A percentile compares a stretch with the other conserved stretches of the same genome.
Evolutionary conservation across 2,797 vertebrate genomes (phyloP).

Genomic region (Cichlasoma orientale): DNA sequence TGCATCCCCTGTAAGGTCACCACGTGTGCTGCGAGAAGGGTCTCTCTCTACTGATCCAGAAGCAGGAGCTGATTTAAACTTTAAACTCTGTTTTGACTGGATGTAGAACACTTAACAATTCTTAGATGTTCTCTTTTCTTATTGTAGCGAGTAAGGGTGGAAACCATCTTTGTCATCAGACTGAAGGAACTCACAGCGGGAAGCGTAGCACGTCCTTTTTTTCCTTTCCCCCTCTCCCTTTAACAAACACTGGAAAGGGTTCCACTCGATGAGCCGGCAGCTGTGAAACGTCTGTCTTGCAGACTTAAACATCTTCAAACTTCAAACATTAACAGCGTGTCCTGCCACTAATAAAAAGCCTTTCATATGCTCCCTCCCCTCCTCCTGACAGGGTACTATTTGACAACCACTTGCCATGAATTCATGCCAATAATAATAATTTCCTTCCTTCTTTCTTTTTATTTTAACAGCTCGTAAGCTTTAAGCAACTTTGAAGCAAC

Average conservation of each 20-base stretch:
- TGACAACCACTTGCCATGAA: background rate
- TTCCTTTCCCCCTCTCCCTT: background rate
- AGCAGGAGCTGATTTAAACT: background rate
- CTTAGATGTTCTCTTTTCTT: background rate
- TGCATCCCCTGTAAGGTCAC: background rate
- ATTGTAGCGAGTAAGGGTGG: background rate
- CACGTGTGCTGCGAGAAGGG: background rate
- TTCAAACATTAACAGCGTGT: constrained; percentile 16
- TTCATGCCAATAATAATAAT: background rate
- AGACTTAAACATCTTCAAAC: constrained; percentile 36
- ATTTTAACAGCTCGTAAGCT: background rate
- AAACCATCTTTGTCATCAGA: background rate
- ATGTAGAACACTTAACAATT: background rate
- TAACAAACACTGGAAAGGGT: constrained; percentile 20
- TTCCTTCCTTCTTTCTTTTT: background rate
- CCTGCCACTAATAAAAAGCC: constrained; percentile 1
- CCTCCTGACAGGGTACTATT: background rate
- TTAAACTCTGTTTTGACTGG: background rate
- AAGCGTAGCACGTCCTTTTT: background rate
- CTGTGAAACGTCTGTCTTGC: constrained; percentile 42
- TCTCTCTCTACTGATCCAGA: background rate
- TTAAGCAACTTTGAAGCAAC: background rate
- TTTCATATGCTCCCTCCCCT: background rate
- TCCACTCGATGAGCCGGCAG: constrained; percentile 33
- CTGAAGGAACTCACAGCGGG: background rate